phyloP scores from a whole-genome alignment of 2,888 invertebrate genomes.

The Drosophila meridiana region DNA sequence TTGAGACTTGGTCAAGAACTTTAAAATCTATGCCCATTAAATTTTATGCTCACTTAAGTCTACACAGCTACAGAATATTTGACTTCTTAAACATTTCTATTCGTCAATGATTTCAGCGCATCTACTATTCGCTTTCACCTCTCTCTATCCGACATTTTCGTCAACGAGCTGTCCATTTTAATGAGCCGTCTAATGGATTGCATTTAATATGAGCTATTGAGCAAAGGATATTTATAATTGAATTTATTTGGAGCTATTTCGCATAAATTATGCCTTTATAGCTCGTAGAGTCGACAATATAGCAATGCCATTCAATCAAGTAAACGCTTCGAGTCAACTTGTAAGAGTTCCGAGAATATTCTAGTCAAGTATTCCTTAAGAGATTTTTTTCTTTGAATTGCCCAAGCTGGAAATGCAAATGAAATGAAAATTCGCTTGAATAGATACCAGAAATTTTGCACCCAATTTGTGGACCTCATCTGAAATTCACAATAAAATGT shows the following conservation, averaged over 20 bases:
- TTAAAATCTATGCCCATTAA: not conserved
- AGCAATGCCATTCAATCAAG: conserved; percentile 1
- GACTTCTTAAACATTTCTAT: too few relatives aligned
- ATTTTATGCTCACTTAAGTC: not conserved
- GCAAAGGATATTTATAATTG: not conserved
- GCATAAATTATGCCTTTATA: conserved; percentile 3
- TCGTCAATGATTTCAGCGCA: not conserved
- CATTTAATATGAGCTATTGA: not conserved
- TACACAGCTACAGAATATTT: too few relatives aligned
- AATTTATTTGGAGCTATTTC: not conserved
- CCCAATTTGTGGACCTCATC: not conserved
- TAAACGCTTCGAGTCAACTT: not conserved
- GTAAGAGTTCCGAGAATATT: not conserved
- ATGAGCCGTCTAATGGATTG: conserved; percentile 3
- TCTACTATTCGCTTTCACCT: too few relatives aligned
- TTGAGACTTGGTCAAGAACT: not conserved
- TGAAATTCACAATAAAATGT: not conserved
- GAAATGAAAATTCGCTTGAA: conserved; percentile 5
- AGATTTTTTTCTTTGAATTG: not conserved
- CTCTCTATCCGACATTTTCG: too few relatives aligned
- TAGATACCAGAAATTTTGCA: not conserved
- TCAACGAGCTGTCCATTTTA: conserved; percentile 19
- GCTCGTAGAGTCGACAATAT: not conserved
- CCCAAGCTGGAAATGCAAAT: not conserved
- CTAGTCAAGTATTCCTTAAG: conserved; percentile 12